Evolutionary conservation across 2,888 invertebrate genomes (phyloP).

Genomic region (Drosophila colorata): DNA sequence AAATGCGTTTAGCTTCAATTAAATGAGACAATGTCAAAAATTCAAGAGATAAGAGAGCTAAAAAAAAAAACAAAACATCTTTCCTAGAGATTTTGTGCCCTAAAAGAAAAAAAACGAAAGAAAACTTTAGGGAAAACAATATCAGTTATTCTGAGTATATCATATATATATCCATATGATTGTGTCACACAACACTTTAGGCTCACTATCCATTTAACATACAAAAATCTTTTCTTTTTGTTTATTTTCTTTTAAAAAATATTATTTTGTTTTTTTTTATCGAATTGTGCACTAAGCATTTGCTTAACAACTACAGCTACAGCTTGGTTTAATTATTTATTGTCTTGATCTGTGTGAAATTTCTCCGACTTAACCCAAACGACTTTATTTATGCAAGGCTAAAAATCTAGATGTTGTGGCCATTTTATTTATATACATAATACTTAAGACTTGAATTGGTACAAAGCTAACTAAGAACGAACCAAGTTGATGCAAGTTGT

Average conservation of each 20-base stretch:
- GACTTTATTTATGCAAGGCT: slow-evolving; percentile 15
- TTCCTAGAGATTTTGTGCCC: slow-evolving; percentile 44
- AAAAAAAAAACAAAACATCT: background rate
- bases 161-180: slow-evolving; percentile 19
- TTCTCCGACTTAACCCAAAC: slow-evolving; percentile 21
- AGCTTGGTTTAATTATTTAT: slow-evolving; percentile 53
- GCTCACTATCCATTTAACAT: slow-evolving; percentile 51
- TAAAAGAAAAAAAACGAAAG: slow-evolving; percentile 15
- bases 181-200: slow-evolving; percentile 64
- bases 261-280: slow-evolving; percentile 25
- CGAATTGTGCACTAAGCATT: slow-evolving; percentile 46
- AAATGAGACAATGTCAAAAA: slow-evolving; percentile 25
- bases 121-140: slow-evolving; percentile 1
- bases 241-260: slow-evolving; percentile 23
- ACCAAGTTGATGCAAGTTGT: slow-evolving; percentile 57
- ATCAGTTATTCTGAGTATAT: background rate
- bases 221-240: slow-evolving; percentile 21
- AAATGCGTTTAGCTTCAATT: slow-evolving; percentile 8
- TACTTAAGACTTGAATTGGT: slow-evolving; percentile 24
- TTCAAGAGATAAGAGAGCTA: slow-evolving; percentile 25
- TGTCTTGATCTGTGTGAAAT: slow-evolving; percentile 46
- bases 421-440: slow-evolving; percentile 14
- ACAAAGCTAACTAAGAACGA: slow-evolving; percentile 17
- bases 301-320: slow-evolving; percentile 48
- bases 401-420: slow-evolving; percentile 55